These are phyloP conservation scores for Helicoverpa zea DNA, from an alignment of 1,140 invertebrate species.

Conservation along the genomic window DNA sequence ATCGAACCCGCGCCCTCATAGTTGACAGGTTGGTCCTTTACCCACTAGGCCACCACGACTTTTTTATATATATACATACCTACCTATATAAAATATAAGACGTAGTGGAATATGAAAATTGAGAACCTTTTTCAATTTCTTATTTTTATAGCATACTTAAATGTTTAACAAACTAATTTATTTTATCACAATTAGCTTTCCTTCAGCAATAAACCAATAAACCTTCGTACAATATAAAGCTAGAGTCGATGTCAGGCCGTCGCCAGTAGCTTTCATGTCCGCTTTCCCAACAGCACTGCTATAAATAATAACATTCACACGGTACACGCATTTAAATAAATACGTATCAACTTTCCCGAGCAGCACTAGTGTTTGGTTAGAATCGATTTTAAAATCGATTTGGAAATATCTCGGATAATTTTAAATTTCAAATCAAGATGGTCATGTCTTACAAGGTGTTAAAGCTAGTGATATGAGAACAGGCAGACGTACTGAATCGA, in stretches of 20 bases:
- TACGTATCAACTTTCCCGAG: slow-evolving; percentile 70
- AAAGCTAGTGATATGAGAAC: too few species aligned
- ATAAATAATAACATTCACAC: slow-evolving; percentile 80
- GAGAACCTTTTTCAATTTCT: too few species aligned
- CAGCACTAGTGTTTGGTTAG: slow-evolving; percentile 9
- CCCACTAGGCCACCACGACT: too few species aligned
- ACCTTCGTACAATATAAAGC: slow-evolving; percentile 22
- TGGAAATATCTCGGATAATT: not conserved
- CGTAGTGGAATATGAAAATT: too few species aligned
- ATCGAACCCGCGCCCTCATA: too few species aligned
- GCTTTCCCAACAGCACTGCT: slow-evolving; percentile 69
- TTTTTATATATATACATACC: too few species aligned
- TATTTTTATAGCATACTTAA: too few species aligned
- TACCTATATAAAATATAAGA: too few species aligned
- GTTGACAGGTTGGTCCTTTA: too few species aligned
- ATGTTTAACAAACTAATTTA: not conserved
- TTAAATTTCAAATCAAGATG: not conserved
- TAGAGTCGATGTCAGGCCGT: slow-evolving; percentile 10
- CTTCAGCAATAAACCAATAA: slow-evolving; percentile 26
- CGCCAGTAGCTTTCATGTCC: slow-evolving; percentile 58
- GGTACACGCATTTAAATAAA: slow-evolving; percentile 66
- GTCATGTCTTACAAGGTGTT: too few species aligned
- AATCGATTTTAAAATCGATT: slow-evolving; percentile 15
- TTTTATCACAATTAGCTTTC: slow-evolving; percentile 9
- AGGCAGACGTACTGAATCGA: not conserved